Evolutionary conservation across 2,888 invertebrate species (phyloP), one percentile per base, ranked within the genome.

Genomic region (Coelinius sp.): DNA sequence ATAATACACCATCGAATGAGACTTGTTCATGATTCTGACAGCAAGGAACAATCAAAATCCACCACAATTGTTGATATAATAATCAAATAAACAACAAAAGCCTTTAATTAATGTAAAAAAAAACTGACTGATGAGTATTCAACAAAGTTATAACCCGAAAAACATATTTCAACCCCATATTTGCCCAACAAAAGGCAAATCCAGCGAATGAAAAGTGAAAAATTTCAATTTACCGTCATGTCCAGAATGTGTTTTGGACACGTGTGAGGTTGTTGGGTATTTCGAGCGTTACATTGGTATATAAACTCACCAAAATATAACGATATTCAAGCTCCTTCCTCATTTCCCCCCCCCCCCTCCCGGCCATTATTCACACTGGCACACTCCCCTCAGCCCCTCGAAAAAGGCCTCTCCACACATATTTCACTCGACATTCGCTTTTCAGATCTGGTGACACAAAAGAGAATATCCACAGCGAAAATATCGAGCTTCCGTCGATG

Each of bases 381-480:
- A 31, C 59, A 24, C 53, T 25, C 31, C 59, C 4, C 14, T 22
- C 38, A 35, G 46, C 20, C 46, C 17, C 7, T 8, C 46, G 7
- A 49, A 49, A 49, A 49, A 20, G 46, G 20, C 41, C 20, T 25
- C 14, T 44, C 4, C 10, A 65, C 20, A 49, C 17, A 31, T 31
- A 12, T 8, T 12, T 7, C 20, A 27, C 49, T 14, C 49, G 49
- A 49, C 65, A 17, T 24, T 20, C 46, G 46, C 46, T 49, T 65
- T 65, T 31, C 49, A 49, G 68, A 68, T 53, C 56, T 22, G 17
- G 25, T 68, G 68, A 68, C 56, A 68, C 68, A 68, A 68, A 68
- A 56, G 56, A 56, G 24, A 56, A 24, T 56, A 41, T 46, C 20
- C 63, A 63, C 22, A 22, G 41, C 7, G 24, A 63, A 63, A 63